A percentile compares a stretch with the other conserved stretches of the same genome.
Conservation (phyloP, 2,888 invertebrate genomes). For the Celastrina argiolus region DNA sequence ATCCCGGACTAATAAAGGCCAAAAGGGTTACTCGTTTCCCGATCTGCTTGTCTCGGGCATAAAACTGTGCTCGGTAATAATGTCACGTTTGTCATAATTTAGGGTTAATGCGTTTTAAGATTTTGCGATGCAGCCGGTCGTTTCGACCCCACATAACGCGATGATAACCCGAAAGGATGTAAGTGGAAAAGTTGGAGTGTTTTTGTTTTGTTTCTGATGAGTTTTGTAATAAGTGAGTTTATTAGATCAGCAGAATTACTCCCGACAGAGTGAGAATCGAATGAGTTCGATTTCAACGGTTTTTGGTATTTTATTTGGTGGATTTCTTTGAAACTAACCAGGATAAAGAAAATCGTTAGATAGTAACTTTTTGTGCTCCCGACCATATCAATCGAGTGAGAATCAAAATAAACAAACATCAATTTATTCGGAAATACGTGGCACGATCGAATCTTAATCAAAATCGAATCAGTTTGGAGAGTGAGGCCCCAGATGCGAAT, state of each 20-base stretch:
- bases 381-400: no score
- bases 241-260: not conserved
- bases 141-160: not conserved
- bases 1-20: constrained; percentile 51
- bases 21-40: constrained; percentile 36
- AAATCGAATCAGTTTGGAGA: no score
- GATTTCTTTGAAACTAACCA: not conserved
- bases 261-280: no score
- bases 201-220: not conserved
- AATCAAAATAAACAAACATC: no score
- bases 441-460: no score
- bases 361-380: no score
- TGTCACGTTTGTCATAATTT: constrained; percentile 20
- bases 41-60: constrained; percentile 11
- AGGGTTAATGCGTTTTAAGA: constrained; percentile 15
- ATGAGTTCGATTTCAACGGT: not conserved
- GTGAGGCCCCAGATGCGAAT: no score
- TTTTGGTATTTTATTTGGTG: not conserved
- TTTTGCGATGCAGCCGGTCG: not conserved
- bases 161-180: not conserved
- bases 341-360: no score
- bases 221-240: not conserved
- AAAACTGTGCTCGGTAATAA: constrained; percentile 13
- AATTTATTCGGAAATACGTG: no score
- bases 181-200: constrained; percentile 1